Evolutionary conservation across 1,140 invertebrate species (phyloP), one percentile per base, ranked within the genome.

Genomic region (Helicorthomorpha holstii): DNA sequence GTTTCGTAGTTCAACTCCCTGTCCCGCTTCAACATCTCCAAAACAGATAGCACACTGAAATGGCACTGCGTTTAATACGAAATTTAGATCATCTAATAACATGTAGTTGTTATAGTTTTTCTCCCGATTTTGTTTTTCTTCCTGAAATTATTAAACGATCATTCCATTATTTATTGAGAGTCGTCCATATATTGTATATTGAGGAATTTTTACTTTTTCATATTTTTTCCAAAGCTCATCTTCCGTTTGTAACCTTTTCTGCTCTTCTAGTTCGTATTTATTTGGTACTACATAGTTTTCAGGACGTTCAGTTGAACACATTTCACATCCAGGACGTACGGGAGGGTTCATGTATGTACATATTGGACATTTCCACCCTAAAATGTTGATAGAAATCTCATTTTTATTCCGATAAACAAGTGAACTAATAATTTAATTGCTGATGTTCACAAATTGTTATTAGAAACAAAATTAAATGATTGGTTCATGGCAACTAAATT

Each of bases 21-120:
- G 74, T 2, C 73, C 70, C 1, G 68, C 62, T n/a, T 63, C 64
- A 60, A 82, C 79, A 50, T 77, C 75, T 46, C 75, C 70, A 59
- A 91, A 79, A 66, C 90, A 95, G 60, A 93, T 77, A 22, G 82
- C 74, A 67, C 90, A 95, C 58, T 87, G 82, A 63, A 89, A 85
- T 29, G 66, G 60, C 58, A 85, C 80, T 3, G 64, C 64, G 64
- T 84, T 90, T 4, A 73, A 65, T 48, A 92, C 80, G 3, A 88
- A 63, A 60, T 86, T 81, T n/a, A 22, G 3, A 22, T 44, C 43
- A 44, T 44, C 43, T 22, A 44, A 22, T 22, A 10, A 4, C 3
- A 44, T 34, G 16, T 34, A 34, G 7, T 34, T 16, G 7, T 34
- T 34, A 34, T 7, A 34, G 7, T 34, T 29, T 26, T 52, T 51